Percentiles rank a stretch among this genome's conserved stretches.
Conservation (phyloP, 1,140 invertebrate genomes). For the Neuroterus valhalla region DNA sequence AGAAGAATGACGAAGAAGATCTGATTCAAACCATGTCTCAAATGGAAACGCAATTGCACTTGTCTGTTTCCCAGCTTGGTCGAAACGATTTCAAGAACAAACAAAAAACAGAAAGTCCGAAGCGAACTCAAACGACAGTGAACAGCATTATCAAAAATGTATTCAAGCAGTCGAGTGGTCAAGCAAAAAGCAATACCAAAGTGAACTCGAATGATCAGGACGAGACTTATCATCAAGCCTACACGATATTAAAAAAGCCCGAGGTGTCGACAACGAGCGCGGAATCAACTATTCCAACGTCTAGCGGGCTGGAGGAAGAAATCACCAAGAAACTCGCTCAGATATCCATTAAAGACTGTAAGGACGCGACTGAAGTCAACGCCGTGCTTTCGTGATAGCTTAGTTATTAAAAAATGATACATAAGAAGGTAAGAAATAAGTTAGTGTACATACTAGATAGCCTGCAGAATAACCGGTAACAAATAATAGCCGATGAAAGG, state of each 20-base stretch:
- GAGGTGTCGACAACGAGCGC: slow-evolving; percentile 36
- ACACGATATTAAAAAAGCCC: slow-evolving; percentile 64
- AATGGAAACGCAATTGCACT: neutral
- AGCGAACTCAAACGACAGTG: slow-evolving; percentile 58
- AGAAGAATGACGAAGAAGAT: slow-evolving; percentile 34
- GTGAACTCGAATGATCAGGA: slow-evolving; percentile 50
- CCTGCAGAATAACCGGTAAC: slow-evolving; percentile 15
- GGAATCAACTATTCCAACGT: neutral
- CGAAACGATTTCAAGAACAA: slow-evolving; percentile 39
- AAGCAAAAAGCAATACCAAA: slow-evolving; percentile 48
- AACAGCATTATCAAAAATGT: slow-evolving; percentile 65
- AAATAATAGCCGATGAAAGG: slow-evolving; percentile 1
- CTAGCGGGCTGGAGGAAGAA: slow-evolving; percentile 51
- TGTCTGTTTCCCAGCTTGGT: too few relatives aligned
- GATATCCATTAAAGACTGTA: slow-evolving; percentile 67
- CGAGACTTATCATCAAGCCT: slow-evolving; percentile 49
- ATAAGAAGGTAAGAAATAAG: neutral
- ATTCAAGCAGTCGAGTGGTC: slow-evolving; percentile 58
- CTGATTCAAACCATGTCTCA: neutral
- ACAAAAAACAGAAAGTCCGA: slow-evolving; percentile 55
- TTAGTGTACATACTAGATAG: slow-evolving; percentile 32
- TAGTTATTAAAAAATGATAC: slow-evolving; percentile 44
- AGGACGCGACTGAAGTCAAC: slow-evolving; percentile 59
- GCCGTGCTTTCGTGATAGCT: slow-evolving; percentile 68
- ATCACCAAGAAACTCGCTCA: slow-evolving; percentile 60